A percentile compares a stretch with the other conserved stretches of the same genome.
Conservation (phyloP, 2,888 invertebrate genomes). For the Cosmia trapezina region DNA sequence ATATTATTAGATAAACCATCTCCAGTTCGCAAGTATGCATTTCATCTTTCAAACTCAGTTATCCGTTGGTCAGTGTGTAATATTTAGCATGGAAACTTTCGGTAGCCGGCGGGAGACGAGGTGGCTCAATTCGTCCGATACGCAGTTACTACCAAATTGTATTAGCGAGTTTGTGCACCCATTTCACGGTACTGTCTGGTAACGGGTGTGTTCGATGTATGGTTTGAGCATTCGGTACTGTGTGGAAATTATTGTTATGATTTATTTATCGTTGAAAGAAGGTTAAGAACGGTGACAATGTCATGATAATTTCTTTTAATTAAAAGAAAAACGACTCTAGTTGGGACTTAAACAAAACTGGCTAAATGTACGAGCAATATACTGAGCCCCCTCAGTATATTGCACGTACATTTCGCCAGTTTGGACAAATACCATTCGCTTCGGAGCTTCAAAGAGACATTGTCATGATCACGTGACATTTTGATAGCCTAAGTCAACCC, state of each 20-base stretch:
- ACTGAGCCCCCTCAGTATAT: too few species aligned
- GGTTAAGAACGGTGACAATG: too few species aligned
- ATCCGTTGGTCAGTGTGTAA: not conserved
- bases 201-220: slow-evolving; percentile 38
- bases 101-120: slow-evolving; percentile 9
- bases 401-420: too few species aligned
- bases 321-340: not conserved
- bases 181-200: slow-evolving; percentile 73
- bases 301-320: too few species aligned
- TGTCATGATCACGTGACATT: too few species aligned
- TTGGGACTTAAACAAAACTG: not conserved
- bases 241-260: too few species aligned
- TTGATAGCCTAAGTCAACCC: too few species aligned
- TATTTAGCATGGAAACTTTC: slow-evolving; percentile 23
- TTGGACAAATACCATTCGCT: too few species aligned
- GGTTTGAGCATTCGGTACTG: not conserved
- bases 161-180: slow-evolving; percentile 79
- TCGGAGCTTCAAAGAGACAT: too few species aligned
- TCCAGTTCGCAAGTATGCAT: not conserved
- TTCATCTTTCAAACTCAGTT: not conserved
- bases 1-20: not conserved
- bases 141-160: slow-evolving; percentile 78
- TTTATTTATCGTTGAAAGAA: too few species aligned
- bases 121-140: slow-evolving; percentile 62
- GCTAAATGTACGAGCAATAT: too few species aligned